These are phyloP conservation scores for Sebastiscus albofasciatus DNA, from an alignment of 2,797 vertebrate genomes.

Conservation along the genomic window DNA sequence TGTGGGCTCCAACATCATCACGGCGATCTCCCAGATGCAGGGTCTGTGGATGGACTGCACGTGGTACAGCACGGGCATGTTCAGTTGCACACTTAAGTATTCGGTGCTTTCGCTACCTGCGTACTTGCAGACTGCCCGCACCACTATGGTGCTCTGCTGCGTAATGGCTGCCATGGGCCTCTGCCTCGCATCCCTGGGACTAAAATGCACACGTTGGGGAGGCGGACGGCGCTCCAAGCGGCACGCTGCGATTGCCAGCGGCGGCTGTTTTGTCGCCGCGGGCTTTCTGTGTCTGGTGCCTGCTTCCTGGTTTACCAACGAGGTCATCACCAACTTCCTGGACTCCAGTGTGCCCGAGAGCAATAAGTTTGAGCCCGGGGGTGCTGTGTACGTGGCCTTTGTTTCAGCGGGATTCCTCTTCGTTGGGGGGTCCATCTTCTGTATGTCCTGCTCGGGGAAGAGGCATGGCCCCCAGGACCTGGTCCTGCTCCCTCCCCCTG, in stretches of 20 bases:
- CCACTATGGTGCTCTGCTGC: slow-evolving; percentile 94
- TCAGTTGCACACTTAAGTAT: slow-evolving; percentile 93
- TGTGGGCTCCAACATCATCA: slow-evolving; percentile 92
- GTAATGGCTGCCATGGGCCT: slow-evolving; percentile 90
- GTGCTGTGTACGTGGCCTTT: slow-evolving; percentile 92
- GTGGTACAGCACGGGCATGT: slow-evolving; percentile 97
- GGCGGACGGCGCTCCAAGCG: slow-evolving; percentile 88
- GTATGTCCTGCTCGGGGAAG: slow-evolving; percentile 88
- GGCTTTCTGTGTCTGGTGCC: slow-evolving; percentile 90
- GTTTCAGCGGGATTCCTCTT: slow-evolving; percentile 91
- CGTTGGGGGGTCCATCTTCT: slow-evolving; percentile 90
- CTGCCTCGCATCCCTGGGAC: slow-evolving; percentile 89
- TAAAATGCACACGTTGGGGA: slow-evolving; percentile 93
- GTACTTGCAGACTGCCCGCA: slow-evolving; percentile 92
- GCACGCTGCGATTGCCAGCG: slow-evolving; percentile 88
- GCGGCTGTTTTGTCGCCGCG: slow-evolving; percentile 89
- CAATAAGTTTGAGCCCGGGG: slow-evolving; percentile 94
- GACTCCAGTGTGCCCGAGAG: slow-evolving; percentile 91
- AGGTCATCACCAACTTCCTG: slow-evolving; percentile 92
- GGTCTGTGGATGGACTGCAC: slow-evolving; percentile 99
- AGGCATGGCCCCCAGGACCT: slow-evolving; percentile 84
- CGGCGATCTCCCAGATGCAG: slow-evolving; percentile 92
- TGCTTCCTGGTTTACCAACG: slow-evolving; percentile 94
- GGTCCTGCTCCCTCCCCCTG: slow-evolving; percentile 82
- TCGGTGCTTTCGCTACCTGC: slow-evolving; percentile 90